Base-by-base conservation (phyloP, 2,888 invertebrate species). In the Andrena marginata region DNA sequence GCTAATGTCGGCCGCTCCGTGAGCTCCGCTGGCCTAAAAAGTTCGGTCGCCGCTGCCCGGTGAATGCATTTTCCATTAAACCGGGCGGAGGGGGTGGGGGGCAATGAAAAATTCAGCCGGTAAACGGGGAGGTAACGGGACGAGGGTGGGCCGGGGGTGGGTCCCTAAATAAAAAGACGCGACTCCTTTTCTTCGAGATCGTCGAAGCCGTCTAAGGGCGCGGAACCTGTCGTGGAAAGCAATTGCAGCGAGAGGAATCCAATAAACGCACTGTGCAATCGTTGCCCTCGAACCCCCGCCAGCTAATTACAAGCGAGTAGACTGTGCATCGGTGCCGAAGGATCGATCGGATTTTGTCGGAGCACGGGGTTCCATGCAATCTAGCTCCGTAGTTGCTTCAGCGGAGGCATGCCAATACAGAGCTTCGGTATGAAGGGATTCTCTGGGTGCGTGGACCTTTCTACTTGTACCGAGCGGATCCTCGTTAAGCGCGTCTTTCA, bases 241-340 rank as follows among this genome's bases (percentile, higher is more conserved):
- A 69, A 73, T 85, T 33, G 35, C 68, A 29, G 42, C 48, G 29
- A 56, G 31, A 62, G 80, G 80, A 80, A 85, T 80, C 77, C 83
- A 77, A 83, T 80, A 80, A 85, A 83, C 77, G 71, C 71, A 59
- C 59, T 49, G 29, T 20, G 49, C 10, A 26, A 23, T 69, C 60
- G 75, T 69, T 23, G 26, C 71, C 71, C 48, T 63, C 7, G 8
- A 69, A 16, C 42, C 42, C 16, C 42, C 51, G 13, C 3, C 26
- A 31, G 56, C 77, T 85, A 85, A 84, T 85, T 77, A 71, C 63
- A 26, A 67, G 59, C 26, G 69, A 62, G 29, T 16, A 49, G 68
- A 60, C 51, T 35, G 63, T 16, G 23, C 16, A n/a, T 10, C 33
- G 2, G 23, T 13, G 6, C n/a, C 35, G 35, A 29, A 51, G 60